Evolutionary conservation across 2,797 vertebrate genomes (phyloP).

Genomic region (Mormyrops boulengeri): DNA sequence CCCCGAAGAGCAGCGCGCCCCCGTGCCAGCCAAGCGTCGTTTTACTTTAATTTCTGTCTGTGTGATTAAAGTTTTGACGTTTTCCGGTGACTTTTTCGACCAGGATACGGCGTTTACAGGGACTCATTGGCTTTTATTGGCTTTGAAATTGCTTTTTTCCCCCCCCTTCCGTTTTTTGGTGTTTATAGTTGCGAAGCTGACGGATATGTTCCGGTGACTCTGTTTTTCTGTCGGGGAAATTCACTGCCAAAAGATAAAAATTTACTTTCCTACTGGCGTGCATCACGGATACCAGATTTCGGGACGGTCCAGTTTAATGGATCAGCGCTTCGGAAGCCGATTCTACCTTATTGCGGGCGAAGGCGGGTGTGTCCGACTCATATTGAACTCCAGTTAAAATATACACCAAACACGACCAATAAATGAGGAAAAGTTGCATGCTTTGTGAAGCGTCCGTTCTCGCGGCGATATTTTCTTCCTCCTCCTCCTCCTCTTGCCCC

Average conservation of each 20-base stretch:
- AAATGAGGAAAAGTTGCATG: constrained; percentile 13
- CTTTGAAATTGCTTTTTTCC: background rate
- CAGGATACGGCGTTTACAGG: background rate
- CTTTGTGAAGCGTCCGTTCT: constrained; percentile 17
- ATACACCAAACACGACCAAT: constrained; percentile 10
- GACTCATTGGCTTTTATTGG: background rate
- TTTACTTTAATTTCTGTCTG: constrained; percentile 12
- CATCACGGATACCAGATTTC: background rate
- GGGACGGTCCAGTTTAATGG: background rate
- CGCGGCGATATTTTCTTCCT: constrained; percentile 6
- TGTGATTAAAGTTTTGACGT: constrained; percentile 11
- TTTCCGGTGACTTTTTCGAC: background rate
- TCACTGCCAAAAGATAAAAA: constrained; percentile 2
- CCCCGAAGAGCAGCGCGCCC: constrained; percentile 13
- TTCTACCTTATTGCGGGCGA: constrained; percentile 12
- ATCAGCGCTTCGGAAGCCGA: background rate
- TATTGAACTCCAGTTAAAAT: constrained; percentile 11
- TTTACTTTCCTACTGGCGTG: background rate
- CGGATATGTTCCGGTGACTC: constrained; percentile 16
- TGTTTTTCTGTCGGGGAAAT: constrained; percentile 18
- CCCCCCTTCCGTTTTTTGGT: background rate
- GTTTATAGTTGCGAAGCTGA: constrained; percentile 6
- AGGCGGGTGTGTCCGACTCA: constrained; percentile 21
- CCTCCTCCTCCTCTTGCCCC: background rate
- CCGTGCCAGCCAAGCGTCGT: background rate